A percentile compares a stretch with the other conserved stretches of the same genome.
Evolutionary conservation across 2,113 vertebrate genomes (phyloP).

Genomic region (Chionis minor): DNA sequence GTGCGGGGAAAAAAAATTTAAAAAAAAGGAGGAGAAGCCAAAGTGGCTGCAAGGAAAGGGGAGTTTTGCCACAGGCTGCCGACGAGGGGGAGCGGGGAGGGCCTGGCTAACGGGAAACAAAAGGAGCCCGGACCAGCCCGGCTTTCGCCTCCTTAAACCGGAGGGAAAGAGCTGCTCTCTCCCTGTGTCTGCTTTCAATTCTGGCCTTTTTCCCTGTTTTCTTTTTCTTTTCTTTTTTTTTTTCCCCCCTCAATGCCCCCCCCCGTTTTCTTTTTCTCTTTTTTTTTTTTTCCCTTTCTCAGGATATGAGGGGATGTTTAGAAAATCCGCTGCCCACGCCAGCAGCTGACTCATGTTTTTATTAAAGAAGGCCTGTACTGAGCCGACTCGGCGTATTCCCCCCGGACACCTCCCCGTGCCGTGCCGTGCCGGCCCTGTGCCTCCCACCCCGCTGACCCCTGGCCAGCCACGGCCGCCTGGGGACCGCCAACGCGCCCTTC

Average conservation of each 20-base stretch:
- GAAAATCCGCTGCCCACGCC: conserved; percentile 77
- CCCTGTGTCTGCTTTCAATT: conserved; percentile 60
- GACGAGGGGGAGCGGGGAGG: background rate
- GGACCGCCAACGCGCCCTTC: background rate
- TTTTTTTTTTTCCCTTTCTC: conserved; percentile 52
- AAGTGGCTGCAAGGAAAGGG: background rate
- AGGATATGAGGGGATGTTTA: conserved; percentile 81
- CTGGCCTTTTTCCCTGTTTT: conserved; percentile 8
- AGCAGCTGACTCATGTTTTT: conserved; percentile 80
- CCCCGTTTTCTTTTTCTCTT: background rate
- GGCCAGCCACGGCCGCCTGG: background rate
- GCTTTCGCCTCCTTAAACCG: conserved; percentile 11
- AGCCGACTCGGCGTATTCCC: background rate
- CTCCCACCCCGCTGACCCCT: background rate
- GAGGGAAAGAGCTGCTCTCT: conserved; percentile 10
- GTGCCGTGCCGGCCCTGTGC: background rate
- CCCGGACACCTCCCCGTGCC: background rate
- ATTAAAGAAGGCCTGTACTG: conserved; percentile 62
- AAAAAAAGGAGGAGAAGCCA: background rate
- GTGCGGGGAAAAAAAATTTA: background rate
- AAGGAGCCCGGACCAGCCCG: background rate
- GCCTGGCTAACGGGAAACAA: background rate
- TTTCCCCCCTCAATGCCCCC: background rate
- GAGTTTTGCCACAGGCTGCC: background rate
- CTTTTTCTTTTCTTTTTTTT: too few species aligned